phyloP scores from a whole-genome alignment of 2,888 invertebrate species.

The Drosophila buzzatii region DNA sequence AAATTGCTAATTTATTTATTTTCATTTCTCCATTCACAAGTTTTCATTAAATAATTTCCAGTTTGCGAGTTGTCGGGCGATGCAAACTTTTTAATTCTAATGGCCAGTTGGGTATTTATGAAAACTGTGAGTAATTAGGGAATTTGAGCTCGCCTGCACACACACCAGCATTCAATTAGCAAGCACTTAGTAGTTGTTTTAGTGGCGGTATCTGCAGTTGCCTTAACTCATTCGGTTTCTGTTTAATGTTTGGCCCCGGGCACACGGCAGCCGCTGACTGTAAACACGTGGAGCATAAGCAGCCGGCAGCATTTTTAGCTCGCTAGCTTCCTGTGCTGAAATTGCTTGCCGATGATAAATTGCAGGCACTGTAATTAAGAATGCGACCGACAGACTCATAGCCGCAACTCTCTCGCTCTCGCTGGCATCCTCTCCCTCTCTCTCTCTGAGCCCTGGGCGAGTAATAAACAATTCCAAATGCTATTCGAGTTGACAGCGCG shows the following conservation, averaged over 20 bases:
- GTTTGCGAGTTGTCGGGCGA: no score
- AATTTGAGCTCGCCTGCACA: background rate
- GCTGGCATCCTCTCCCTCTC: no score
- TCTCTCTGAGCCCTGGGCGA: slow-evolving; percentile 25
- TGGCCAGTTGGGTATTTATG: slow-evolving; percentile 1
- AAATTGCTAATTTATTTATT: background rate
- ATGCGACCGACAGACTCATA: slow-evolving; percentile 35
- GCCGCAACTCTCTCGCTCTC: background rate
- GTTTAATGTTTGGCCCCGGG: slow-evolving; percentile 36
- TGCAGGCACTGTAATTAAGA: slow-evolving; percentile 70
- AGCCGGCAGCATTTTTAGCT: slow-evolving; percentile 52
- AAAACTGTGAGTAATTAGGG: slow-evolving; percentile 2
- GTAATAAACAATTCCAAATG: slow-evolving; percentile 71
- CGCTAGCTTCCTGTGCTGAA: slow-evolving; percentile 45
- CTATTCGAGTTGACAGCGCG: slow-evolving; percentile 69
- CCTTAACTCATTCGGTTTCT: slow-evolving; percentile 24
- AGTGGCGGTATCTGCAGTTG: slow-evolving; percentile 13
- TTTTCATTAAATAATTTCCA: background rate
- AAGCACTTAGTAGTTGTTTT: slow-evolving; percentile 44
- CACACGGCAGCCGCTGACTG: slow-evolving; percentile 22
- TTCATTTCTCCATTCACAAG: background rate
- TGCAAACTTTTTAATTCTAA: background rate
- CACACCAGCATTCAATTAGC: slow-evolving; percentile 47
- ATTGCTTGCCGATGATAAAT: slow-evolving; percentile 70
- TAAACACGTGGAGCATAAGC: slow-evolving; percentile 58